phyloP scores from a whole-genome alignment of 1,140 invertebrate genomes.

The Bombus balteatus region DNA sequence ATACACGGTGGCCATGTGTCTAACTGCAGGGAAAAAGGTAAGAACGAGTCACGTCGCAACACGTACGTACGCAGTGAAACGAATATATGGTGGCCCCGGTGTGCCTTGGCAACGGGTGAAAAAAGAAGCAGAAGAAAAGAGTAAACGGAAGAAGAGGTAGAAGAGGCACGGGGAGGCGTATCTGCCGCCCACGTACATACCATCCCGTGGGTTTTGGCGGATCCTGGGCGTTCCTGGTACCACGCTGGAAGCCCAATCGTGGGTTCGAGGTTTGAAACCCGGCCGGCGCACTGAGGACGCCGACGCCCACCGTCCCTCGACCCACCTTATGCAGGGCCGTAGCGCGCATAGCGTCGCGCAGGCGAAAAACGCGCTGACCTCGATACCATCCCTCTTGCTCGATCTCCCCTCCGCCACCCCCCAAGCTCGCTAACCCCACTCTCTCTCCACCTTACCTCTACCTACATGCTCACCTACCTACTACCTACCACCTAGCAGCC shows the following conservation, averaged over 20 bases:
- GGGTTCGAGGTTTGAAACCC: conserved; percentile 78
- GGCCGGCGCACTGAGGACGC: conserved; percentile 80
- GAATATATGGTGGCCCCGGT: conserved; percentile 27
- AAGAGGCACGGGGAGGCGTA: conserved; percentile 76
- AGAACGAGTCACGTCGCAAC: conserved; percentile 44
- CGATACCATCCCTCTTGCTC: conserved; percentile 72
- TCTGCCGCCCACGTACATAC: conserved; percentile 77
- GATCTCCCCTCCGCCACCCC: conserved; percentile 15
- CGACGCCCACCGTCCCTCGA: conserved; percentile 77
- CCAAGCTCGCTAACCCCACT: conserved; percentile 16
- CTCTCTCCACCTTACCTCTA: not conserved
- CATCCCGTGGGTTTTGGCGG: conserved; percentile 78
- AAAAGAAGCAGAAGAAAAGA: conserved; percentile 61
- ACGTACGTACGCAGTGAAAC: conserved; percentile 46
- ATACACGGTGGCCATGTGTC: not conserved
- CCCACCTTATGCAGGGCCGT: conserved; percentile 70
- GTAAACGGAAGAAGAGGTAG: conserved; percentile 66
- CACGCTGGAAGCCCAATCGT: conserved; percentile 78
- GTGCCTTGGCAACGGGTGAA: conserved; percentile 56
- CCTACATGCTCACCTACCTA: not conserved
- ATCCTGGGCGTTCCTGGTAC: conserved; percentile 80
- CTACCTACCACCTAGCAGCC: conserved; percentile 16
- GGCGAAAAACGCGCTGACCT: conserved; percentile 82
- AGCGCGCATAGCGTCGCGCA: conserved; percentile 79
- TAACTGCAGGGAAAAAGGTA: conserved; percentile 35